These are phyloP conservation scores for Littorina saxatilis DNA, from an alignment of 1,140 invertebrate genomes.

Conservation along the genomic window DNA sequence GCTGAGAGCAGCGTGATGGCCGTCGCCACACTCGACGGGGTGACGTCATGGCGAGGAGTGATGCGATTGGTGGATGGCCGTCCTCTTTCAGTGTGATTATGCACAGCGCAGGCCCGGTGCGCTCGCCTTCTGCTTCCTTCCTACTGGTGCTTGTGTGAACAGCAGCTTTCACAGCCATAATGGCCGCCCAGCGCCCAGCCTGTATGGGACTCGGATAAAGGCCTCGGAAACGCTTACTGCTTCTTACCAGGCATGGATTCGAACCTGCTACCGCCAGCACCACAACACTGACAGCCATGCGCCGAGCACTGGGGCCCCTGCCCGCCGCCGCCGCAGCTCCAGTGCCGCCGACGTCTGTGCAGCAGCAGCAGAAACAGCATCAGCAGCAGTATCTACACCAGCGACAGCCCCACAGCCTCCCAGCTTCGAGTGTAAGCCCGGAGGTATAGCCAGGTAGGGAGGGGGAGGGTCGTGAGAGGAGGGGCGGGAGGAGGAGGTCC, in stretches of 20 bases:
- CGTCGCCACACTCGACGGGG: neutral
- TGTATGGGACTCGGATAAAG: neutral
- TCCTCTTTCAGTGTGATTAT: constrained; percentile 16
- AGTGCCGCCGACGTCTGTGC: constrained; percentile 12
- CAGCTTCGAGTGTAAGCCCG: neutral
- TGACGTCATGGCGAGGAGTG: constrained; percentile 10
- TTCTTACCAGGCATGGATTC: neutral
- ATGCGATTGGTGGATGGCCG: constrained; percentile 20
- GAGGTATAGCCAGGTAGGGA: too few species aligned
- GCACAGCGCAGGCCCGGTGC: constrained; percentile 1
- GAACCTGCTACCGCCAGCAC: neutral
- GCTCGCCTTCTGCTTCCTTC: neutral
- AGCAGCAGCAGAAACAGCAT: neutral
- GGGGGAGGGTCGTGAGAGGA: too few species aligned
- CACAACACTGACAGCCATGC: constrained; percentile 21
- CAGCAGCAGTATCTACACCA: neutral
- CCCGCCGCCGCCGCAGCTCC: neutral
- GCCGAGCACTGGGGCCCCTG: constrained; percentile 12
- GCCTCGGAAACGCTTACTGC: neutral
- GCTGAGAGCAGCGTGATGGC: too few species aligned
- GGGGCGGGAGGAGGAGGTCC: neutral
- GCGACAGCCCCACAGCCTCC: neutral
- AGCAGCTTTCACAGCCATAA: neutral
- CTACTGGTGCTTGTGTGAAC: neutral
- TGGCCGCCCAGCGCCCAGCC: neutral